Evolutionary conservation across 2,797 vertebrate genomes (phyloP), one percentile per base, ranked within the genome.

Genomic region (Tachyglossus aculeatus): DNA sequence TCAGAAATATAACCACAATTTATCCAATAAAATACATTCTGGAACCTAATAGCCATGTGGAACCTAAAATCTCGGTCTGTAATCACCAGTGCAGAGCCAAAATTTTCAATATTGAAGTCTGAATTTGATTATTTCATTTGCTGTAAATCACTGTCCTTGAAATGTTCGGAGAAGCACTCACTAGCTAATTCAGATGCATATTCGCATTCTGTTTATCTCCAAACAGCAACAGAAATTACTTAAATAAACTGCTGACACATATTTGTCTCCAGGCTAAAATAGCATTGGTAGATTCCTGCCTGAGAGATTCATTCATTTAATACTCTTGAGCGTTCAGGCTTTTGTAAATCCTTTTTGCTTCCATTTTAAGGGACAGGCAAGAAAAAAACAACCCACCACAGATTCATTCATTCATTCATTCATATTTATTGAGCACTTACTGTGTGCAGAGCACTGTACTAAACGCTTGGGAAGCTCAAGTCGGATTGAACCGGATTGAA

Each of bases 81-180:
- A 16, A 9, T 11, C 50, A 24, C 16, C 45, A 32, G 36, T 24
- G 22, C 31, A 36, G 7, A 31, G 48, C 19, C 29, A 33, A 12
- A 51, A 31, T n/a, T 21, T n/a, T 22, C 24, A 53, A 12, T 53
- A n/a, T 5, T 22, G 37, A 52, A 63, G 34, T 22, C 2, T 2
- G 1, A 54, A 3, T 18, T 34, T 0, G 0, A 5, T 32, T 24
- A 0, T 1, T 13, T 55, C 0, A 1, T 36, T 34, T 15, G 7
- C 32, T 58, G 36, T 43, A 21, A 15, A 19, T 45, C 34, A 10
- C 1, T 24, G 24, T 44, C 34, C 5, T 39, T 25, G 21, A 44
- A 14, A 18, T 37, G 54, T 39, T 52, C 22, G 5, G 44, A 32
- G 14, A 29, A 4, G 1, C 32, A 27, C 5, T 38, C 2, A 2